Evolutionary conservation across 1,140 invertebrate genomes (phyloP).

Genomic region (Pseudomyrmex dendroicus): DNA sequence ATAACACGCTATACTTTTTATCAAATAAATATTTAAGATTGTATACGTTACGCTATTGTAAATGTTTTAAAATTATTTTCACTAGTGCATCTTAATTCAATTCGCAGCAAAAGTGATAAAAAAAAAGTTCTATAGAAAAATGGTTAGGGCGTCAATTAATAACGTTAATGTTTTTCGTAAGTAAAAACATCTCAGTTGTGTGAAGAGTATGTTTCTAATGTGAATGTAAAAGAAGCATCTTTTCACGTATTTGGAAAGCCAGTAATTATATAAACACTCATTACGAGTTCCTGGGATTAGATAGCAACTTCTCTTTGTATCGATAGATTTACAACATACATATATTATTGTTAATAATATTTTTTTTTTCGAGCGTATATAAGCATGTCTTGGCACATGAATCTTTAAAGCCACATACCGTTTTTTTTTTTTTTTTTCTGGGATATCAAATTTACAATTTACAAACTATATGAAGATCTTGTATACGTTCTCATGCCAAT

Average conservation of each 20-base stretch:
- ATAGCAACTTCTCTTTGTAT: slow-evolving; percentile 22
- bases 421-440: neutral
- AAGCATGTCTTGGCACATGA: slow-evolving; percentile 70
- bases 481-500: slow-evolving; percentile 13
- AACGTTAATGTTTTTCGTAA: neutral
- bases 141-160: neutral
- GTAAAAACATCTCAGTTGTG: slow-evolving; percentile 16
- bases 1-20: too few relatives aligned
- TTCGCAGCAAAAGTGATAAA: slow-evolving; percentile 18
- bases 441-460: slow-evolving; percentile 40
- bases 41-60: too few relatives aligned
- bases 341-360: slow-evolving; percentile 3
- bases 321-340: slow-evolving; percentile 41
- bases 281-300: slow-evolving; percentile 52
- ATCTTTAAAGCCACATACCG: slow-evolving; percentile 52
- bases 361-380: slow-evolving; percentile 34
- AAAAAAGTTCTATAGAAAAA: slow-evolving; percentile 4
- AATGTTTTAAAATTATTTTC: neutral
- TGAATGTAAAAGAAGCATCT: slow-evolving; percentile 35
- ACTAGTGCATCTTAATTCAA: neutral
- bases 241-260: slow-evolving; percentile 33
- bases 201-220: slow-evolving; percentile 17
- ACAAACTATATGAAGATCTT: slow-evolving; percentile 26
- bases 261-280: slow-evolving; percentile 41
- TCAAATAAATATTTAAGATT: too few relatives aligned